Evolutionary conservation across 2,888 invertebrate species (phyloP).

Genomic region (Cryptosula pallasiana): DNA sequence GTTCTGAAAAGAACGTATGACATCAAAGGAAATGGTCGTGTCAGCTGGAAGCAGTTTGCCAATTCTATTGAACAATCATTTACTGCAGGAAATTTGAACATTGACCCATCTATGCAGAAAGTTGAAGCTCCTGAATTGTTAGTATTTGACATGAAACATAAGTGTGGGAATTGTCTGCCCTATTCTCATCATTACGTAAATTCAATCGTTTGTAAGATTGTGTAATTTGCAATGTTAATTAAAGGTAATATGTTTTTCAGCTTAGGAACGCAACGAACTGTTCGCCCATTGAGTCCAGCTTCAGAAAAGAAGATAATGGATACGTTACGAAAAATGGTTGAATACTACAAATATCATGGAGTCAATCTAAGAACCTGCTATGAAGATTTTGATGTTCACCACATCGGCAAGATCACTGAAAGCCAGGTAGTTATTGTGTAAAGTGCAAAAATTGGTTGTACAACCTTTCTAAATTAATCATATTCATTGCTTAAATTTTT

Average conservation of each 20-base stretch:
- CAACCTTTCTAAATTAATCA: no score
- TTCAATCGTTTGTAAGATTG: no score
- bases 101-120: slow-evolving; percentile 39
- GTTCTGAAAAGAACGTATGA: slow-evolving; percentile 44
- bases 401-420: slow-evolving; percentile 50
- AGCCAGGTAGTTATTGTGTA: slow-evolving; percentile 46
- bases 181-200: no score
- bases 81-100: slow-evolving; percentile 39
- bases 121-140: slow-evolving; percentile 44
- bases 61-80: slow-evolving; percentile 44
- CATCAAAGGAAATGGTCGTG: slow-evolving; percentile 36
- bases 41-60: slow-evolving; percentile 51
- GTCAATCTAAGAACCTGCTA: slow-evolving; percentile 47
- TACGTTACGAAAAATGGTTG: slow-evolving; percentile 40
- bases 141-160: no score
- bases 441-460: no score
- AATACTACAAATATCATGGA: slow-evolving; percentile 47
- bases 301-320: slow-evolving; percentile 38
- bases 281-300: slow-evolving; percentile 39
- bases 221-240: no score
- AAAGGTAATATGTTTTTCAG: slow-evolving; percentile 33
- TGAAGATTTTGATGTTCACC: slow-evolving; percentile 52
- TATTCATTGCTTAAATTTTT: no score
- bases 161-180: no score
- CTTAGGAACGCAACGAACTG: slow-evolving; percentile 44